Evolutionary conservation across 2,113 vertebrate species (phyloP).

Genomic region (Potamarius usumacintae): DNA sequence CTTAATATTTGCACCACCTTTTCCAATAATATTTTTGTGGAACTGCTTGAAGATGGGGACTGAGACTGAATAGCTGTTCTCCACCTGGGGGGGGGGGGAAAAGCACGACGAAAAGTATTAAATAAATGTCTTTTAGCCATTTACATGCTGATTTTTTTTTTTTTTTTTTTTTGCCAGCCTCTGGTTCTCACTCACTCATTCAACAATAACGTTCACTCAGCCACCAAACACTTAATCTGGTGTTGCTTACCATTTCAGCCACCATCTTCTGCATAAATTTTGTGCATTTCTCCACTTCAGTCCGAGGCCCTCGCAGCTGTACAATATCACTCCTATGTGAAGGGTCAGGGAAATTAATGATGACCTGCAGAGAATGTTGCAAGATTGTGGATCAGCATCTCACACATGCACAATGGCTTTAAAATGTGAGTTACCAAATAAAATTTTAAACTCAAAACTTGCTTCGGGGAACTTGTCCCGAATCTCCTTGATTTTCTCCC

Average conservation of each 20-base stretch:
- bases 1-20: conserved; percentile 98
- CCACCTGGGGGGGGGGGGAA: conserved; percentile 74
- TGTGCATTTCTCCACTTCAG: conserved; percentile 95
- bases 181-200: background rate
- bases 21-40: conserved; percentile 99
- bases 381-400: background rate
- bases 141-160: too few species aligned
- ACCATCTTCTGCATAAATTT: conserved; percentile 98
- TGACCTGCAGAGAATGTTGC: conserved; percentile 77
- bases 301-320: conserved; percentile 93
- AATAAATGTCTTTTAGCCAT: background rate
- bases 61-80: conserved; percentile 93
- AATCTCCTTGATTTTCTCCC: conserved; percentile 95
- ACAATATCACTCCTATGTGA: conserved; percentile 95
- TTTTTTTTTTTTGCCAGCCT: background rate
- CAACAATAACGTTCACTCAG: background rate
- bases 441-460: background rate
- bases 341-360: conserved; percentile 98
- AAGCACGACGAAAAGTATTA: background rate
- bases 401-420: background rate
- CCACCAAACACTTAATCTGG: background rate
- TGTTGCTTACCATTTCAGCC: conserved; percentile 85
- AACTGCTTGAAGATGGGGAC: conserved; percentile 99
- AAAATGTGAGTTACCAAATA: background rate
- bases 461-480: conserved; percentile 97